Base-by-base conservation (phyloP, 2,797 vertebrate genomes). In the Oreochromis mossambicus region DNA sequence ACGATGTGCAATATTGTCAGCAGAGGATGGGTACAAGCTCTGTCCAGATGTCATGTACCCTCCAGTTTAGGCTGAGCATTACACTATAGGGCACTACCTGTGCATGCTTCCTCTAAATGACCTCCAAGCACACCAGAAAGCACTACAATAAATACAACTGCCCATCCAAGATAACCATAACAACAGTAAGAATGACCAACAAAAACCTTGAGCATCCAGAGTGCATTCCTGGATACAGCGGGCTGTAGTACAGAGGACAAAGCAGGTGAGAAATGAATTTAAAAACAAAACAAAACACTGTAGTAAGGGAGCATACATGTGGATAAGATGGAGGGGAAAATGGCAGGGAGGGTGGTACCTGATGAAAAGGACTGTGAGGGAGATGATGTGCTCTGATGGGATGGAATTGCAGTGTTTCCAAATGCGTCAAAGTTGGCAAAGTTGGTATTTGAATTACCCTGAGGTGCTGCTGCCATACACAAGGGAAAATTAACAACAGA, bases 401-500 rank as follows among this genome's bases (percentile, higher is more conserved):
- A 97, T 93, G 97, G 96, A 95, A 97, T 97, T 97, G 96, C 95
- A 97, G 97, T 97, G 95, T 98, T 98, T 97, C 97, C 98, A 97
- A 99, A 99, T 94, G 98, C 98, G 95, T 98, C 98, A 98, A 99
- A 99, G 96, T 99, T 98, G 97, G 98, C 98, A 99, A 99, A 99
- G 96, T 98, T 98, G 97, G 97, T 96, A 93, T 97, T 97, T 96
- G 97, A 96, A 96, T 97, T 97, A 97, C 95, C 97, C 96, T 97
- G 98, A 97, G 97, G 97, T 97, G 97, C 97, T 97, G 95, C 95
- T 92, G 96, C 92, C 96, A 95, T 58, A 96, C 95, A 97, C 95
- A 95, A 84, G 88, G 88, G 82, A 77, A 90, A 80, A 86, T 88
- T 19, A 92, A 92, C 77, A 89, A 29, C 86, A 97, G 76, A 97